A percentile compares a stretch with the other conserved stretches of the same genome.
phyloP scores from a whole-genome alignment of 2,888 invertebrate species.

The Perizoma flavofasciatum region DNA sequence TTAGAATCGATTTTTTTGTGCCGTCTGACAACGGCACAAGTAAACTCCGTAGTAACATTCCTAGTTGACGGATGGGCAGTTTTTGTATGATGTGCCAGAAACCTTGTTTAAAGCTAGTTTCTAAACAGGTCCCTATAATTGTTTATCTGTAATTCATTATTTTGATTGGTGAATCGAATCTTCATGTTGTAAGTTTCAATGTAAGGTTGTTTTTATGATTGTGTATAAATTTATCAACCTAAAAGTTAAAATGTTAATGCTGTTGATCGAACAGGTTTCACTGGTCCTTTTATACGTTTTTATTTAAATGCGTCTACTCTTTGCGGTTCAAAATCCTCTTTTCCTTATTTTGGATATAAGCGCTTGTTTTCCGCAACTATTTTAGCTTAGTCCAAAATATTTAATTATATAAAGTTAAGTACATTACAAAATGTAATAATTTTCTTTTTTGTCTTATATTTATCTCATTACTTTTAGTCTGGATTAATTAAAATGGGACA shows the following conservation, averaged over 20 bases:
- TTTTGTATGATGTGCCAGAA: conserved; percentile 42
- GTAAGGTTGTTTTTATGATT: neutral
- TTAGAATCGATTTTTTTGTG: too few relatives aligned
- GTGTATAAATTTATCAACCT: neutral
- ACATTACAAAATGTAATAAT: too few relatives aligned
- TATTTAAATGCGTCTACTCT: too few relatives aligned
- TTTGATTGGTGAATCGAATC: conserved; percentile 21
- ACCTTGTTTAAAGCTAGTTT: conserved; percentile 37
- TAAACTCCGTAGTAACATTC: conserved; percentile 1
- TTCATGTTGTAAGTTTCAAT: conserved; percentile 6
- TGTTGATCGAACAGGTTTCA: neutral
- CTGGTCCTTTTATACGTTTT: neutral
- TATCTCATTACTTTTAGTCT: too few relatives aligned
- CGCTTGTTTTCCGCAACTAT: too few relatives aligned
- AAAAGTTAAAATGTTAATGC: neutral
- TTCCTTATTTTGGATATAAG: too few relatives aligned
- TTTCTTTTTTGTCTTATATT: too few relatives aligned
- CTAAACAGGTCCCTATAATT: conserved; percentile 33
- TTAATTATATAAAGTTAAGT: too few relatives aligned
- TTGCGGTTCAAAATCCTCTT: too few relatives aligned
- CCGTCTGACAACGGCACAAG: neutral
- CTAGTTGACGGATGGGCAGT: conserved; percentile 36
- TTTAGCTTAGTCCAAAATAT: too few relatives aligned
- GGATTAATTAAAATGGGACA: too few relatives aligned
- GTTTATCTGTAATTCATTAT: conserved; percentile 27